A percentile compares a stretch with the other conserved stretches of the same genome.
phyloP scores from a whole-genome alignment of 92 coral and sea anemone species.

The Paragorgia papillata region DNA sequence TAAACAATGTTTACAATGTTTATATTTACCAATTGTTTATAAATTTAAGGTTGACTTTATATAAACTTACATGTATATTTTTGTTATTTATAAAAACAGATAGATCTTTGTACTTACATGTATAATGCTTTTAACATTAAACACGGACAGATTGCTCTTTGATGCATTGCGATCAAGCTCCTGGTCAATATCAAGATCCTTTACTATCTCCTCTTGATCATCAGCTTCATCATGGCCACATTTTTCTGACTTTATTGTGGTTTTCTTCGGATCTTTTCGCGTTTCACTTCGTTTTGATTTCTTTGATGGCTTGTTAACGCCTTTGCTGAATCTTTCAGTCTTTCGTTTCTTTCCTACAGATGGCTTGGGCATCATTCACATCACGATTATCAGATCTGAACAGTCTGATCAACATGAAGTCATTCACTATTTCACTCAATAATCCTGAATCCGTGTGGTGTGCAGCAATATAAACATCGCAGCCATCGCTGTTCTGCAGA shows the following conservation, averaged over 20 bases:
- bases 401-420: too few species aligned
- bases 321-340: conserved; percentile 47
- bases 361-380: conserved; percentile 75
- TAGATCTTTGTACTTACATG: conserved; percentile 71
- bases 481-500: background rate
- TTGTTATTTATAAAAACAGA: too few species aligned
- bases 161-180: conserved; percentile 82
- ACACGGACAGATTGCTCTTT: conserved; percentile 77
- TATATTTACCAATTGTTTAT: too few species aligned
- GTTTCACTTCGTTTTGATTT: conserved; percentile 8
- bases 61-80: too few species aligned
- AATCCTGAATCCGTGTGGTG: too few species aligned
- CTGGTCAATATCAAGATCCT: conserved; percentile 64
- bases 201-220: conserved; percentile 45
- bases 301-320: conserved; percentile 28
- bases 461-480: background rate
- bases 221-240: conserved; percentile 13
- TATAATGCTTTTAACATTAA: conserved; percentile 82
- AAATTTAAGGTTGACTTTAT: too few species aligned
- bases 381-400: background rate
- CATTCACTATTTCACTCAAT: too few species aligned
- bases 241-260: conserved; percentile 13
- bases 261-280: conserved; percentile 34
- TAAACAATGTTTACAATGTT: too few species aligned
- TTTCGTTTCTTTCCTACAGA: conserved; percentile 73